Conservation (phyloP, 1,140 invertebrate genomes). For the Drosophila carrolli region DNA sequence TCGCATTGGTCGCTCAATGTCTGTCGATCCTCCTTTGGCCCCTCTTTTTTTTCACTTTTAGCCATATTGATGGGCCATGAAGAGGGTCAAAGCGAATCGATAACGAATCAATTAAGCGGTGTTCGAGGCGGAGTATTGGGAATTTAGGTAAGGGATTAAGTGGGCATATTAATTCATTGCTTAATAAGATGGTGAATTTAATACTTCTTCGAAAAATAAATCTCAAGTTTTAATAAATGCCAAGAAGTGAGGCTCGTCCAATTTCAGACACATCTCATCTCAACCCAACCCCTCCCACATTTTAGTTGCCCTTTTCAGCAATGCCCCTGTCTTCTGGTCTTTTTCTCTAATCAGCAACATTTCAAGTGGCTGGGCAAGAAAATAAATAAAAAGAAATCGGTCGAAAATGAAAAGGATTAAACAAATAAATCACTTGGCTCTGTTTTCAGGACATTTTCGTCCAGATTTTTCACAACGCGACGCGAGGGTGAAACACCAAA, state of each 20-base stretch:
- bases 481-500: constrained; percentile 10
- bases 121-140: neutral
- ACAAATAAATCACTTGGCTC: constrained; percentile 81
- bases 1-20: constrained; percentile 44
- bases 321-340: neutral
- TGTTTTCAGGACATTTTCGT: constrained; percentile 62
- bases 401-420: constrained; percentile 78
- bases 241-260: constrained; percentile 9
- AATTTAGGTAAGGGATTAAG: constrained; percentile 11
- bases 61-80: constrained; percentile 26
- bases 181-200: neutral
- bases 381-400: constrained; percentile 63
- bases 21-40: constrained; percentile 28
- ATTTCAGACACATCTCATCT: neutral
- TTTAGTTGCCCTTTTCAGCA: neutral
- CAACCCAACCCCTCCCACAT: neutral
- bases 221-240: constrained; percentile 12
- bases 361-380: constrained; percentile 53
- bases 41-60: neutral
- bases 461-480: constrained; percentile 16
- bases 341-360: constrained; percentile 71
- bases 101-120: constrained; percentile 61
- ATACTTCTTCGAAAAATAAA: neutral
- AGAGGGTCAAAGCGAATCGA: constrained; percentile 29
- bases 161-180: neutral